These are phyloP conservation scores for Mastomys coucha DNA, from an alignment of 2,113 vertebrate species.

Conservation along the genomic window DNA sequence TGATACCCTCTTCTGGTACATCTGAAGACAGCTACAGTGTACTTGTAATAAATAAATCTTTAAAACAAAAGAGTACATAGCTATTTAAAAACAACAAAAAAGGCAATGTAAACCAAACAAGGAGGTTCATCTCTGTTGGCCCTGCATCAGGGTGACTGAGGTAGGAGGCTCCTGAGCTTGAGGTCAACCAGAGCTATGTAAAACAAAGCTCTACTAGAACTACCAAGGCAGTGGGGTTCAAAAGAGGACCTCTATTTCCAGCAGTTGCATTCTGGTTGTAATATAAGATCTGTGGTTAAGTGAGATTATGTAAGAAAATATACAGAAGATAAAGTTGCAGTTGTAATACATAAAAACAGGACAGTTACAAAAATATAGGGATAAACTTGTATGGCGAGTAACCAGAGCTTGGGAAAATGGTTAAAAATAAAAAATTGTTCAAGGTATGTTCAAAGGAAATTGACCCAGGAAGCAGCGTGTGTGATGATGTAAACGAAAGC, in stretches of 20 bases:
- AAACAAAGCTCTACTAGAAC: background rate
- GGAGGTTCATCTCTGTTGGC: background rate
- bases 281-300: conserved; percentile 9
- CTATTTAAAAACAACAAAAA: background rate
- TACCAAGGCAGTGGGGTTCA: background rate
- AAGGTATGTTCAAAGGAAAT: conserved; percentile 68
- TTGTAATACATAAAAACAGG: conserved; percentile 56
- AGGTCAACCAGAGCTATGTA: background rate
- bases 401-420: conserved; percentile 41
- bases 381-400: conserved; percentile 56
- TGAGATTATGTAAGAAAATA: conserved; percentile 53
- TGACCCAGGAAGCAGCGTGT: conserved; percentile 56
- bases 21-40: too few species aligned
- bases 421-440: conserved; percentile 53
- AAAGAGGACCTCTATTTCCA: conserved; percentile 38
- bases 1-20: too few species aligned
- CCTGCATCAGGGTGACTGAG: too few species aligned
- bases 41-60: too few species aligned
- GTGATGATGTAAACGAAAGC: conserved; percentile 57
- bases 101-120: background rate
- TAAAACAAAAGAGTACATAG: too few species aligned
- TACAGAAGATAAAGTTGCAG: background rate
- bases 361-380: conserved; percentile 59
- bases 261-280: background rate
- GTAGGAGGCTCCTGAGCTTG: background rate